Evolutionary conservation across 2,113 vertebrate species (phyloP).

Genomic region (Chunga burmeisteri): DNA sequence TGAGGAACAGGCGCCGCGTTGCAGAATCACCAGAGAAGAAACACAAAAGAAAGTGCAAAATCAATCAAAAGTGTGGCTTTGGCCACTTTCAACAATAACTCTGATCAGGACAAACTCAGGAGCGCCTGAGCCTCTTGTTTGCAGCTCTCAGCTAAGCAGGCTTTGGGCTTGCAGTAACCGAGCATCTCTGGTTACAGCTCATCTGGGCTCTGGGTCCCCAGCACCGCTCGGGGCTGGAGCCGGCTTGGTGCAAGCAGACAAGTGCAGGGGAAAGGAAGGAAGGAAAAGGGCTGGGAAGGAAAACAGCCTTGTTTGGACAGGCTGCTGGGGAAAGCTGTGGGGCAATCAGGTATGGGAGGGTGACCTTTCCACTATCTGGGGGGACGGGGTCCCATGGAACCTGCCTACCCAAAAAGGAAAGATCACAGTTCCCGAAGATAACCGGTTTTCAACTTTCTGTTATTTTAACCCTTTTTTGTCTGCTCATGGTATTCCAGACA

Average conservation of each 20-base stretch:
- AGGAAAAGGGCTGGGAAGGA: constrained; percentile 49
- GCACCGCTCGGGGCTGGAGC: rapidly evolving
- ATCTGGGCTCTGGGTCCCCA: neutral
- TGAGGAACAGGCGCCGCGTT: neutral
- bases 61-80: neutral
- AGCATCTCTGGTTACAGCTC: neutral
- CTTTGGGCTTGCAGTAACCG: neutral
- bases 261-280: neutral
- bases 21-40: neutral
- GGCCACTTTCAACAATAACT: neutral
- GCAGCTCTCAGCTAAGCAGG: neutral
- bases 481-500: neutral
- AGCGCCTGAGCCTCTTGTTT: neutral
- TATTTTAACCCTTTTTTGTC: constrained; percentile 43
- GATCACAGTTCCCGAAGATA: constrained; percentile 9
- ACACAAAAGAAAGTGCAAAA: neutral
- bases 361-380: constrained; percentile 16
- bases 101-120: neutral
- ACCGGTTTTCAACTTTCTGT: neutral
- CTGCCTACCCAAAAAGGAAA: neutral
- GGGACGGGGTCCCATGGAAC: neutral
- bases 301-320: constrained; percentile 21
- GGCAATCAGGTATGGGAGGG: constrained; percentile 9
- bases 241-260: neutral
- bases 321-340: neutral